Evolutionary conservation across 2,113 vertebrate genomes (phyloP).

Genomic region (Lophotis ruficrista): DNA sequence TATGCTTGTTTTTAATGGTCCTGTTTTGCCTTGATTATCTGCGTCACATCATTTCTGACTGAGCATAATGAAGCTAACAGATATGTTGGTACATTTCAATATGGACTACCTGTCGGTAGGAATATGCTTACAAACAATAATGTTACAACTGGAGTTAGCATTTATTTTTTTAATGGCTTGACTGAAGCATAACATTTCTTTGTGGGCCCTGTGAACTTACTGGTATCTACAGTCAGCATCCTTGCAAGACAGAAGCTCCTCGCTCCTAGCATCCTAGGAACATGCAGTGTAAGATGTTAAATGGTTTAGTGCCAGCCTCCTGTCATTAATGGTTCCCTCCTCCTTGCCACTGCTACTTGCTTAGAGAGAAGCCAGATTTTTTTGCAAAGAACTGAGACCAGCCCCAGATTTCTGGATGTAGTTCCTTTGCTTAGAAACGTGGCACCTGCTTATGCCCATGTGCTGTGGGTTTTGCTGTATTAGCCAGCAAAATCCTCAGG

Average conservation of each 20-base stretch:
- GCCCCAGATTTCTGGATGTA: neutral
- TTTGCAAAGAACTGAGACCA: neutral
- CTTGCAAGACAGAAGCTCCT: neutral
- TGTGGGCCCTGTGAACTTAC: neutral
- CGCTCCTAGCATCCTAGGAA: neutral
- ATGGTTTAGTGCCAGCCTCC: neutral
- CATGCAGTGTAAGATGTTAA: accelerated
- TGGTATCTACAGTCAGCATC: neutral
- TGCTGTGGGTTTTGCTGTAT: neutral
- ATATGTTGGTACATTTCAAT: neutral
- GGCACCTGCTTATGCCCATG: neutral
- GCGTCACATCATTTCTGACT: neutral
- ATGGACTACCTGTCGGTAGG: neutral
- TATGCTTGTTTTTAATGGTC: conserved; percentile 27
- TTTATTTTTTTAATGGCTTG: neutral
- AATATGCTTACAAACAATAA: neutral
- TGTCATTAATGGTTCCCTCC: neutral
- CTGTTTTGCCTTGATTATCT: conserved; percentile 19
- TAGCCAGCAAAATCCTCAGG: neutral
- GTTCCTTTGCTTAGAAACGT: neutral
- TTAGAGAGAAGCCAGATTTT: neutral
- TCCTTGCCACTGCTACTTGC: neutral
- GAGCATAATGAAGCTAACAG: neutral
- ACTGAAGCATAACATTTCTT: neutral
- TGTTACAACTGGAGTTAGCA: neutral